A percentile compares a stretch with the other conserved stretches of the same genome.
Conservation (phyloP, 2,113 vertebrate species). For the Oophaga pumilio region DNA sequence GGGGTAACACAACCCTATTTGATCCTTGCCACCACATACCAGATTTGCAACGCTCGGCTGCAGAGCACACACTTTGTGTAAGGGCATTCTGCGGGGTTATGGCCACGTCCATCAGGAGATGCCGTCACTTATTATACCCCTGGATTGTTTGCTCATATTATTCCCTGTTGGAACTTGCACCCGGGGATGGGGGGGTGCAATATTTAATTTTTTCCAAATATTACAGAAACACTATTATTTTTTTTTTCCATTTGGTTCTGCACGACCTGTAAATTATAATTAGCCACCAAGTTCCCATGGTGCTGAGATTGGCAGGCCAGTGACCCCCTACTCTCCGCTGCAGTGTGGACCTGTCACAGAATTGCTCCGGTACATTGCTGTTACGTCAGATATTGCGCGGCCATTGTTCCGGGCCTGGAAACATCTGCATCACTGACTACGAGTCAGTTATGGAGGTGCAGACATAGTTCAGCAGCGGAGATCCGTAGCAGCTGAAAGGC, state of each 20-base stretch:
- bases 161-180: conserved; percentile 8
- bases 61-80: not conserved
- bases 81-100: not conserved
- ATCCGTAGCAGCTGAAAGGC: not conserved
- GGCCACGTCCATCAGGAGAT: not conserved
- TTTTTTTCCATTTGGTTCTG: not conserved
- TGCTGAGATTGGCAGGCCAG: conserved; percentile 6
- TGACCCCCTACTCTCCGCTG: conserved; percentile 20
- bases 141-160: not conserved
- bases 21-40: conserved; percentile 36
- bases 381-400: not conserved
- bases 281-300: not conserved
- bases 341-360: conserved; percentile 5
- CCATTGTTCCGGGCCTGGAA: conserved; percentile 6
- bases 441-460: not conserved
- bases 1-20: conserved; percentile 1
- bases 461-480: not conserved
- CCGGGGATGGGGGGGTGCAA: not conserved
- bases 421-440: not conserved
- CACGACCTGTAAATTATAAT: conserved; percentile 39
- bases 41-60: conserved; percentile 2
- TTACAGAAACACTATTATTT: not conserved
- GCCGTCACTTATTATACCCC: not conserved
- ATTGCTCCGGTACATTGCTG: not conserved
- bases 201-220: conserved; percentile 9